Percentiles rank a stretch among this genome's conserved stretches.
Conservation (phyloP, 1,140 invertebrate species). For the Hyles vespertilio region DNA sequence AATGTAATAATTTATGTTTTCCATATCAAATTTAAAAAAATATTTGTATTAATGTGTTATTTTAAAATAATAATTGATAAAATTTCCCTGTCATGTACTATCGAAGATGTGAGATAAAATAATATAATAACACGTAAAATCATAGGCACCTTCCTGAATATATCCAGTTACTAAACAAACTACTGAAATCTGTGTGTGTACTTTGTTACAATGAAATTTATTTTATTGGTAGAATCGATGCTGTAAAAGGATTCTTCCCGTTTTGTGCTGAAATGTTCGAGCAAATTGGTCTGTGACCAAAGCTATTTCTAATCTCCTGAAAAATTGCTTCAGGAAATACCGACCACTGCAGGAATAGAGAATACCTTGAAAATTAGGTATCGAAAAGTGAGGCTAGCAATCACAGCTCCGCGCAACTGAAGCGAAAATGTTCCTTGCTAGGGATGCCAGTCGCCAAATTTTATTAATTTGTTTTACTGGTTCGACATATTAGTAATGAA, state of each 20-base stretch:
- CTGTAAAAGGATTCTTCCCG: too few relatives aligned
- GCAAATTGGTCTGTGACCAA: not conserved
- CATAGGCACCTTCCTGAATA: not conserved
- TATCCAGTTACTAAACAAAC: too few relatives aligned
- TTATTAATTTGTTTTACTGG: too few relatives aligned
- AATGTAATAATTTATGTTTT: too few relatives aligned
- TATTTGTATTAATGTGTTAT: not conserved
- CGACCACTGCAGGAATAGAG: slow-evolving; percentile 22
- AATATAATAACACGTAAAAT: not conserved
- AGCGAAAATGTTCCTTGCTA: slow-evolving; percentile 10
- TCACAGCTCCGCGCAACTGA: slow-evolving; percentile 19
- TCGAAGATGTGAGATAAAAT: not conserved
- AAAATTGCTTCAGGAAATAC: not conserved
- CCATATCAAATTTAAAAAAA: too few relatives aligned
- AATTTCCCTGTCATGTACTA: not conserved
- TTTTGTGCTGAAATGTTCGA: too few relatives aligned
- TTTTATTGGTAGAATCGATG: too few relatives aligned
- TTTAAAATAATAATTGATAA: not conserved
- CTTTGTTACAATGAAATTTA: too few relatives aligned
- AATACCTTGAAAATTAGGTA: slow-evolving; percentile 29
- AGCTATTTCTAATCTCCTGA: not conserved
- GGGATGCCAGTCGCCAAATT: slow-evolving; percentile 9
- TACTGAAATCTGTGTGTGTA: too few relatives aligned
- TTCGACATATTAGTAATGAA: too few relatives aligned
- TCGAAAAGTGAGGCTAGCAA: slow-evolving; percentile 21